Base-by-base conservation (phyloP, 2,113 vertebrate genomes). In the Cyanistes caeruleus region DNA sequence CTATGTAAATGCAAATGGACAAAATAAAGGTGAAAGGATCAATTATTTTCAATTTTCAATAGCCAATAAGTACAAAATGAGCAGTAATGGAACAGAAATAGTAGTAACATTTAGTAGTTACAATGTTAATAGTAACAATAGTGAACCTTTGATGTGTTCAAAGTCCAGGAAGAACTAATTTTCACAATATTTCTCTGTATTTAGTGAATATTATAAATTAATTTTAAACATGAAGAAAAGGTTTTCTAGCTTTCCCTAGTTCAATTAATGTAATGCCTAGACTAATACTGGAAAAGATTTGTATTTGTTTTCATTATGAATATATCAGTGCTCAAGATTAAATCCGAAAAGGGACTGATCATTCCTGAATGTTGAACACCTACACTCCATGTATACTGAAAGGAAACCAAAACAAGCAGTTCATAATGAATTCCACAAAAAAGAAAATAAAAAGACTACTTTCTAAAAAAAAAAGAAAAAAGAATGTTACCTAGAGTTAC, bases 1-100 rank as follows among this genome's bases (percentile, higher is more conserved):
- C n/a, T 49, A 33, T 0, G 0, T 31, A 87, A 60, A 64, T 13
- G 7, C n/a, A n/a, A 90, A 90, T 10, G 15, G 44, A 37, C 11
- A 87, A 72, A 93, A 87, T 53, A 48, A 67, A 70, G 52, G 41
- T 43, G 49, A 93, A 87, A 8, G 20, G 20, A 73, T 73, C 65
- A 91, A 79, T 91, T 94, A 60, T 87, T 90, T 93, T 94, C 37
- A 62, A 60, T 87, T 90, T 93, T 94, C 37, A 62, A 72, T 30
- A 79, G 11, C 17, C 19, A 76, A 22, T 13, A 82, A 62, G 15
- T 56, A 91, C 27, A 64, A 41, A 77, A 85, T 73, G 24, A 83
- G 9, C 14, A 90, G 25, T 77, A 65, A 63, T 65, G 18, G 13
- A 81, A 77, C 10, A 51, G 72, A 90, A 81, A 4, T 5, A 37